phyloP scores from a whole-genome alignment of 1,140 invertebrate genomes.

The Monochamus saltuarius region DNA sequence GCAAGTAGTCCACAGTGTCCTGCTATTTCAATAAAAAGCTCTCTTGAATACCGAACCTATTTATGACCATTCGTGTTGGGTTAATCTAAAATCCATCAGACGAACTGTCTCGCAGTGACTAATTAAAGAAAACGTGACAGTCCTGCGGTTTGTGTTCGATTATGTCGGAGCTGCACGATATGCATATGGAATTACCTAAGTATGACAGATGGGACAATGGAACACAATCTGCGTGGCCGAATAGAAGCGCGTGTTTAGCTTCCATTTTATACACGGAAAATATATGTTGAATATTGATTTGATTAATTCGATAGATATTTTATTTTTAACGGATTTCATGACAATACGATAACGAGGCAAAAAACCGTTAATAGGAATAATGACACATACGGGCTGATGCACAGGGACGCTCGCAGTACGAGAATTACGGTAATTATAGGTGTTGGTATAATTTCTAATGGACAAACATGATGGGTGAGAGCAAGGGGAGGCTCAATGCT shows the following conservation, averaged over 20 bases:
- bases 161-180: conserved; percentile 29
- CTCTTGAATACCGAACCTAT: too few species aligned
- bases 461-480: too few species aligned
- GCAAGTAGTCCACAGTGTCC: too few species aligned
- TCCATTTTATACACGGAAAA: conserved; percentile 24
- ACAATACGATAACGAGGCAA: conserved; percentile 4
- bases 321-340: neutral
- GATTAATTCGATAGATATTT: conserved; percentile 2
- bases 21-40: too few species aligned
- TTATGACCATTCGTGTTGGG: conserved; percentile 18
- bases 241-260: conserved; percentile 24
- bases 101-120: conserved; percentile 16
- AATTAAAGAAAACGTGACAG: conserved; percentile 33
- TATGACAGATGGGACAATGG: conserved; percentile 42
- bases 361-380: conserved; percentile 14
- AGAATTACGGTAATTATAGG: too few species aligned
- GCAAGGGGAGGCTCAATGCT: too few species aligned
- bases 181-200: conserved; percentile 37
- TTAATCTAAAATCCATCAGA: conserved; percentile 26
- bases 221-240: conserved; percentile 34
- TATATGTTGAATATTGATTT: conserved; percentile 33
- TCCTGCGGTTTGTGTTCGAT: conserved; percentile 24
- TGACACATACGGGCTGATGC: conserved; percentile 4
- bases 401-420: too few species aligned
- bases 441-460: too few species aligned